These are phyloP conservation scores for Paedocypris micromegethes DNA, from an alignment of 2,797 vertebrate species.

Conservation along the genomic window DNA sequence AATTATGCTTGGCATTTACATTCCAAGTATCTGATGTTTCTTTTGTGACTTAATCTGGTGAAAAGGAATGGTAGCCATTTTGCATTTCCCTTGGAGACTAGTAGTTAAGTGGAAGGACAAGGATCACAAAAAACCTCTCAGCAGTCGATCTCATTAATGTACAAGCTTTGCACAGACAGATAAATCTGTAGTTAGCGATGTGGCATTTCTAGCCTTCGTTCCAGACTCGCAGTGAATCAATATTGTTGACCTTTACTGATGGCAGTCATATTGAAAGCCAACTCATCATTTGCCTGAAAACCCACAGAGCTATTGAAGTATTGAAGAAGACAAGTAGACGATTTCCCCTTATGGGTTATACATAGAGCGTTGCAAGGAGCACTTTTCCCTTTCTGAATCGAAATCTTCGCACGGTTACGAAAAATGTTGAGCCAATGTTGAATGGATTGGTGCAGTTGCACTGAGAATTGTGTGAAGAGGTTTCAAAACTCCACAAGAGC, in stretches of 20 bases:
- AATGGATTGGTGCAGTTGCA: too few relatives aligned
- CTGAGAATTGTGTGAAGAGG: too few relatives aligned
- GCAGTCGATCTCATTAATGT: slow-evolving; percentile 22
- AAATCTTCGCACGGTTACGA: too few relatives aligned
- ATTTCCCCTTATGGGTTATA: slow-evolving; percentile 9
- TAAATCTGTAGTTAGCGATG: slow-evolving; percentile 41
- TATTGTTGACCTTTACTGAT: slow-evolving; percentile 44
- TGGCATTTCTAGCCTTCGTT: slow-evolving; percentile 40
- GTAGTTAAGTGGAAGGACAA: slow-evolving; percentile 32
- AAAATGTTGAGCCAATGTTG: too few relatives aligned
- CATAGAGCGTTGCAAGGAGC: slow-evolving; percentile 4
- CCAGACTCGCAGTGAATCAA: slow-evolving; percentile 38
- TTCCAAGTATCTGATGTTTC: slow-evolving; percentile 29
- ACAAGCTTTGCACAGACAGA: slow-evolving; percentile 27
- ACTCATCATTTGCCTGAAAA: slow-evolving; percentile 29
- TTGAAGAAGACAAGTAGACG: slow-evolving; percentile 27
- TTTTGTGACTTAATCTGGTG: slow-evolving; percentile 32
- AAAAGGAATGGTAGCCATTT: slow-evolving; percentile 40
- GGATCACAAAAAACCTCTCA: slow-evolving; percentile 37
- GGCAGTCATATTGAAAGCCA: slow-evolving; percentile 31
- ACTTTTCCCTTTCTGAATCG: neutral
- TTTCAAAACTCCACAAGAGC: slow-evolving; percentile 22
- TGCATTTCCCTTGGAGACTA: slow-evolving; percentile 25
- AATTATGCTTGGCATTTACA: slow-evolving; percentile 30
- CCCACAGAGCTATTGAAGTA: slow-evolving; percentile 28